A percentile compares a stretch with the other conserved stretches of the same genome.
These are phyloP conservation scores for Pterostichus madidus DNA, from an alignment of 2,888 invertebrate genomes.

Conservation along the genomic window DNA sequence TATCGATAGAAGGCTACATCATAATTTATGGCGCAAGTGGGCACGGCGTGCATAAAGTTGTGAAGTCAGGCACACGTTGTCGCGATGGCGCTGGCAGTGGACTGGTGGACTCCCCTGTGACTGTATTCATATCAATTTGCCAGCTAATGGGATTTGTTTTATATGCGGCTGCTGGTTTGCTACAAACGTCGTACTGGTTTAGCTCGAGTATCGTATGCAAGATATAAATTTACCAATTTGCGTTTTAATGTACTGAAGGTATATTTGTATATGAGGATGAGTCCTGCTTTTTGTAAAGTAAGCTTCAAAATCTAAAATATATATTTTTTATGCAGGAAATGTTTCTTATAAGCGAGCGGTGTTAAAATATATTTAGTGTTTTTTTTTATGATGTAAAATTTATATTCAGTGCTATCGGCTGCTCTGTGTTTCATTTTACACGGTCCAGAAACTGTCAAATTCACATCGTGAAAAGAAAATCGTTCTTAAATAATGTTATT, in stretches of 20 bases:
- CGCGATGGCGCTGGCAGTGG: conserved; percentile 10
- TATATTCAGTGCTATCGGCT: no score
- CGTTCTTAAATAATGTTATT: no score
- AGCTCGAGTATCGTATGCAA: conserved; percentile 22
- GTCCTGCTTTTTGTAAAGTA: neutral
- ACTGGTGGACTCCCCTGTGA: conserved; percentile 39
- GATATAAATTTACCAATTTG: conserved; percentile 49
- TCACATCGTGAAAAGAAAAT: no score
- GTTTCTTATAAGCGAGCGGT: no score
- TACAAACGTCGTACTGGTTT: conserved; percentile 44
- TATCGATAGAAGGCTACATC: conserved; percentile 21
- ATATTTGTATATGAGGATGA: neutral
- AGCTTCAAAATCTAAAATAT: no score
- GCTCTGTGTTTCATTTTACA: no score
- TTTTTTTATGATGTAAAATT: neutral
- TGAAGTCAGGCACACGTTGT: conserved; percentile 8
- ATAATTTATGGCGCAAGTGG: conserved; percentile 29
- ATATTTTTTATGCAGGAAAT: no score
- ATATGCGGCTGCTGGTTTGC: conserved; percentile 26
- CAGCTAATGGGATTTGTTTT: conserved; percentile 59
- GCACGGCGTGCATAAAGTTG: conserved; percentile 29
- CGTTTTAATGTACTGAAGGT: conserved; percentile 43
- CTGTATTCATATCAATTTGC: conserved; percentile 62
- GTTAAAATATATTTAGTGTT: no score
- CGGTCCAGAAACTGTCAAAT: no score